Percentiles rank a stretch among this genome's conserved stretches.
These are phyloP conservation scores for Drosophila macrospina DNA, from an alignment of 2,888 invertebrate species.

Conservation along the genomic window DNA sequence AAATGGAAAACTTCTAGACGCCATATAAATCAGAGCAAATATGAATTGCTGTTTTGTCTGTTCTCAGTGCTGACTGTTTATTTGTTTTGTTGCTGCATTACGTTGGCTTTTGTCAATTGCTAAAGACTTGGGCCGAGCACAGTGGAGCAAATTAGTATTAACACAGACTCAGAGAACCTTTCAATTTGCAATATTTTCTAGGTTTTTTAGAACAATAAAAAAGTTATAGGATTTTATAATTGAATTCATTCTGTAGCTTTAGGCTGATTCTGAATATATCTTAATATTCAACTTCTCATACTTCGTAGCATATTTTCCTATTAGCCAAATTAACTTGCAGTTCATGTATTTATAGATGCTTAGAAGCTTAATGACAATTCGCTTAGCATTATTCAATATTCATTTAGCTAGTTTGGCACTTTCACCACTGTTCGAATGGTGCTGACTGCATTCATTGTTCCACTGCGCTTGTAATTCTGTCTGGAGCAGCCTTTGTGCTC, in stretches of 20 bases:
- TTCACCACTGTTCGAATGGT: slow-evolving; percentile 72
- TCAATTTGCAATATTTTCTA: background rate
- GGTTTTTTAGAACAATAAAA: too few species aligned
- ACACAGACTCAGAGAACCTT: background rate
- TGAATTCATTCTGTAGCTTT: background rate
- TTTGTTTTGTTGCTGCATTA: slow-evolving; percentile 62
- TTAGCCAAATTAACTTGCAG: slow-evolving; percentile 18
- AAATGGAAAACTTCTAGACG: slow-evolving; percentile 81
- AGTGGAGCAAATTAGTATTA: slow-evolving; percentile 31
- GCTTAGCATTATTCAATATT: slow-evolving; percentile 55
- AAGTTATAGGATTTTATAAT: too few species aligned
- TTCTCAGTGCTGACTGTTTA: slow-evolving; percentile 63
- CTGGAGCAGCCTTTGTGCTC: slow-evolving; percentile 64
- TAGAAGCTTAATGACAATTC: slow-evolving; percentile 27
- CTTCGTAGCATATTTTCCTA: background rate
- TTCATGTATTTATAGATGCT: slow-evolving; percentile 3
- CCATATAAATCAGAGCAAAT: slow-evolving; percentile 81
- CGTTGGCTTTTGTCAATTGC: slow-evolving; percentile 75
- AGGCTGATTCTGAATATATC: background rate
- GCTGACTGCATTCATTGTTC: slow-evolving; percentile 75
- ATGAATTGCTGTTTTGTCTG: slow-evolving; percentile 79
- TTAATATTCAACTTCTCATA: background rate
- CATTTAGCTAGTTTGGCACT: slow-evolving; percentile 47
- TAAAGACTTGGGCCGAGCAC: slow-evolving; percentile 44
- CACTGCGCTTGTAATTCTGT: slow-evolving; percentile 76